Evolutionary conservation across 2,797 vertebrate genomes (phyloP).

Genomic region (Halcyon chelicuti): DNA sequence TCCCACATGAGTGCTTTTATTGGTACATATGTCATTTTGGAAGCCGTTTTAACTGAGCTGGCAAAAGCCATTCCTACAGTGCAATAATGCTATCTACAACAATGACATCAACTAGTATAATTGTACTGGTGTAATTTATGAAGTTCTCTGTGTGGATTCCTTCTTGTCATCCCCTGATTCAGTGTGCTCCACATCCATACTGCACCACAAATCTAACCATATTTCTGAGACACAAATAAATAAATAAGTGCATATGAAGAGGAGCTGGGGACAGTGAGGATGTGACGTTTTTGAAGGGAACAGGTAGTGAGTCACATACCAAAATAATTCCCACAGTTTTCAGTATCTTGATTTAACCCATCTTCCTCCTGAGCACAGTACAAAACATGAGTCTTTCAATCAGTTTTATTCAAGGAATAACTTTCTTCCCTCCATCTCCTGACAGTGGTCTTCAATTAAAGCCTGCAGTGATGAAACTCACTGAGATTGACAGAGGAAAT

Average conservation of each 20-base stretch:
- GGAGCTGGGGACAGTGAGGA: background rate
- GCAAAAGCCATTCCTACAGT: background rate
- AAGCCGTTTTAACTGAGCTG: background rate
- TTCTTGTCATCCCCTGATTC: background rate
- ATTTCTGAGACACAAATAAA: background rate
- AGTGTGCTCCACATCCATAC: background rate
- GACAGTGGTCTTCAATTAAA: constrained; percentile 59
- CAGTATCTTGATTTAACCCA: background rate
- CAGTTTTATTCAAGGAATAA: background rate
- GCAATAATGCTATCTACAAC: background rate
- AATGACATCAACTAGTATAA: background rate
- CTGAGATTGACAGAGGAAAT: constrained; percentile 8
- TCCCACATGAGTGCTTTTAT: background rate
- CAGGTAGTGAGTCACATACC: background rate
- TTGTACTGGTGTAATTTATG: background rate
- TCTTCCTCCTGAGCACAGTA: background rate
- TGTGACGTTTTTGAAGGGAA: background rate
- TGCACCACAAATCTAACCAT: background rate
- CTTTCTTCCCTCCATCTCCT: constrained; percentile 2
- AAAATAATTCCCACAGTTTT: background rate
- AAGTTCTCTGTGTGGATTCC: background rate
- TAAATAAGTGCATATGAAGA: background rate
- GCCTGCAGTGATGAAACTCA: background rate
- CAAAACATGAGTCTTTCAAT: background rate
- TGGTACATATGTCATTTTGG: background rate